Evolutionary conservation across 1,140 invertebrate genomes (phyloP), one percentile per base, ranked within the genome.

Genomic region (Atopsyche davidsoni): DNA sequence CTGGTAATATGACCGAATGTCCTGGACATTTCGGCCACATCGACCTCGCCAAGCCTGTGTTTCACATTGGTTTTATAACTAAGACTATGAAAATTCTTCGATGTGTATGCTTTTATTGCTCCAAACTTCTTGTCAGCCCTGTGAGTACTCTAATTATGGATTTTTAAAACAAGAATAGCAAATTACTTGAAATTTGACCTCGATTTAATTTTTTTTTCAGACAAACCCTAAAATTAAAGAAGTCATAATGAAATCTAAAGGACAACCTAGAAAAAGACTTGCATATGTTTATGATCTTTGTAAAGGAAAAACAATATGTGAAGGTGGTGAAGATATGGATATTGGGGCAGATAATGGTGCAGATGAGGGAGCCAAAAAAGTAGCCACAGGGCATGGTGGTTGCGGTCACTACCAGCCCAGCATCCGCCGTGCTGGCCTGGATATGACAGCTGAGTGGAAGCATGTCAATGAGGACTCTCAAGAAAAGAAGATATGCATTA

Each of bases 11-110:
- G 89, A 88, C 89, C 2, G 95, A 99, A 69, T 99, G 97, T 71
- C 94, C 96, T 13, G 97, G 97, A 1, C 97, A 99, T 70, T 99
- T 99, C 78, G 97, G 96, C n/a, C 97, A 99, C 66, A 89, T 99
- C 55, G 94, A 99, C 69, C 74, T 99, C 40, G 88, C 95, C 1
- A 99, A 99, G 70, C 97, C 97, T 17, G 96, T 99, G 2, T 99
- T 94, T 72, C 95, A 99, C 68, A 86, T 97, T 66, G 96, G 95
- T 38, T 99, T 98, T 65, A 79, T 99, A 16, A 94, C 91, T 45
- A 99, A 99, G 74, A 93, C 87, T 0, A 91, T 99, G 32, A 99
- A 99, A 76, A 85, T 98, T 46, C 69, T 98, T 4, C 75, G 95
- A 69, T 98, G 96, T 72, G 93, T 98, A 13, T 99, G 96, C 66